Percentiles rank a stretch among this genome's conserved stretches.
phyloP scores from a whole-genome alignment of 2,113 vertebrate genomes.

The Ornithorhynchus anatinus region DNA sequence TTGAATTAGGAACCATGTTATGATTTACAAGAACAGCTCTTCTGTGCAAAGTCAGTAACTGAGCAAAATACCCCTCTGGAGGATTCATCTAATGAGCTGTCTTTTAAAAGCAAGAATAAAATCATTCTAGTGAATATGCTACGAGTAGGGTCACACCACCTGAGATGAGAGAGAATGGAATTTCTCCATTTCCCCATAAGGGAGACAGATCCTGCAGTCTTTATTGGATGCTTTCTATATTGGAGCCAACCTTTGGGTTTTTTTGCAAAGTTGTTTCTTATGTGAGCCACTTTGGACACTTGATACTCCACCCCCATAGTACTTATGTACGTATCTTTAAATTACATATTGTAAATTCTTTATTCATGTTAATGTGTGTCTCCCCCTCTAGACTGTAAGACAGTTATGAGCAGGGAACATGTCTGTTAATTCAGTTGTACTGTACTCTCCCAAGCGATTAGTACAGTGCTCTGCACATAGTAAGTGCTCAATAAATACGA shows the following conservation, averaged over 20 bases:
- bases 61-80: background rate
- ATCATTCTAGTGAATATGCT: background rate
- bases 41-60: constrained; percentile 10
- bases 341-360: no score
- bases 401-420: no score
- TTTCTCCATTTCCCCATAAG: background rate
- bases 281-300: background rate
- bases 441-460: no score
- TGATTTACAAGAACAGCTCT: background rate
- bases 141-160: no score
- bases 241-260: background rate
- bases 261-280: background rate
- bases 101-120: background rate
- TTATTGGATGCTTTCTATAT: background rate
- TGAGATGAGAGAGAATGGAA: background rate
- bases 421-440: no score
- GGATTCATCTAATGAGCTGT: background rate
- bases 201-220: background rate
- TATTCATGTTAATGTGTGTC: no score
- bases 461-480: no score
- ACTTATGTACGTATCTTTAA: no score
- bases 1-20: no score
- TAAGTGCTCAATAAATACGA: no score
- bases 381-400: no score
- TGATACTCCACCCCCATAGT: background rate